Base-by-base conservation (phyloP, 2,888 invertebrate species). In the Danaus chrysippus region DNA sequence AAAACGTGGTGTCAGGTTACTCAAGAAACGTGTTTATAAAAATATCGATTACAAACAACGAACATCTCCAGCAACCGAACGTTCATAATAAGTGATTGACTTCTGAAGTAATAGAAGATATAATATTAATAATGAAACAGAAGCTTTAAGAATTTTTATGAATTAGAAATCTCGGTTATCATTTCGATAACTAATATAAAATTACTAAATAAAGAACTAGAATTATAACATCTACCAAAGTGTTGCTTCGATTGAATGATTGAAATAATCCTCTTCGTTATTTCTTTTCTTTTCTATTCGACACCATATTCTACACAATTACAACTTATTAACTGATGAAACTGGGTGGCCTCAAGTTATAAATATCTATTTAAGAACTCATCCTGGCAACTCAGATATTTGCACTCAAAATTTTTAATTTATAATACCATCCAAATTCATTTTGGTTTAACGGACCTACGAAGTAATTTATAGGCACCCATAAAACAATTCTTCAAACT, bases 401-500 rank as follows among this genome's bases (percentile, higher is more conserved):
- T 64, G 68, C 68, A 65, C 59, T 62, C 58, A 64, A n/a, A 63
- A 62, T 73, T 70, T 69, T 84, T 83, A 83, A 77, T 76, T 70
- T 70, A 79, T 82, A 77, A 83, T 79, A 74, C 78, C 75, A 73
- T 73, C 71, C 75, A 73, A 72, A 70, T 72, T 77, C 75, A 71
- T 72, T 73, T 19, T 41, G 49, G 46, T 59, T 60, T 54, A 66
- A 63, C 59, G 56, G 66, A 44, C 60, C 58, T 60, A 54, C 59
- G 17, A 56, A 62, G 56, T 69, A 83, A 88, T 90, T 90, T 91
- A 90, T 87, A 75, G 81, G 75, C 76, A 70, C 69, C 79, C 83
- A 87, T 90, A 88, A 90, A 90, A 88, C 87, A 88, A 89, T 90
- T 87, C 87, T 87, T 82, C 81, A 82, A 87, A 86, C 74, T 81